phyloP scores from a whole-genome alignment of 2,888 invertebrate species.

The Dione juno region DNA sequence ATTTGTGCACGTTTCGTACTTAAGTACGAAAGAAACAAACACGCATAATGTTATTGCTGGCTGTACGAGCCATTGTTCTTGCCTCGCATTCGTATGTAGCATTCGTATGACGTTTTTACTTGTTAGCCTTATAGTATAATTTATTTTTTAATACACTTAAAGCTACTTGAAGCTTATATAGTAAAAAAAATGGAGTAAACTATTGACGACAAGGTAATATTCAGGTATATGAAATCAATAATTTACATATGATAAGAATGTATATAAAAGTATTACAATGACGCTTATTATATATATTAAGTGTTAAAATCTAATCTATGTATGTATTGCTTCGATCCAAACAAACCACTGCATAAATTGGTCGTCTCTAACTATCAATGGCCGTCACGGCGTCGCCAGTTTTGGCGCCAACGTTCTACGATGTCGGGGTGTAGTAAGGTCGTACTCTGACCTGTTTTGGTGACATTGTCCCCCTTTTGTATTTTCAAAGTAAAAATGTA shows the following conservation, averaged over 20 bases:
- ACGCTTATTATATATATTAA: too few relatives aligned
- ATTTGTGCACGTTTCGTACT: slow-evolving; percentile 46
- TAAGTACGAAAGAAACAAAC: slow-evolving; percentile 48
- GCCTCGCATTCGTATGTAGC: slow-evolving; percentile 20
- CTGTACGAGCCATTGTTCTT: slow-evolving; percentile 50
- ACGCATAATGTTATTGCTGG: slow-evolving; percentile 50
- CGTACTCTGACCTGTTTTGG: slow-evolving; percentile 63
- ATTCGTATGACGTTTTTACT: slow-evolving; percentile 33
- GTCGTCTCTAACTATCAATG: slow-evolving; percentile 55
- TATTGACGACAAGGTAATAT: too few relatives aligned
- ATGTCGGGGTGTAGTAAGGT: slow-evolving; percentile 62
- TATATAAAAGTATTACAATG: too few relatives aligned
- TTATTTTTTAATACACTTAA: neutral
- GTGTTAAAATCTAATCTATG: neutral
- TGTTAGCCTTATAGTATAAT: slow-evolving; percentile 30
- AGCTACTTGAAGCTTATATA: too few relatives aligned
- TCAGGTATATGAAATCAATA: too few relatives aligned
- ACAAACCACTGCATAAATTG: slow-evolving; percentile 42
- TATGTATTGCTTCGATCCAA: neutral
- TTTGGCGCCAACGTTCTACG: slow-evolving; percentile 74
- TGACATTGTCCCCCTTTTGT: slow-evolving; percentile 30
- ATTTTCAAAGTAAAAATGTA: neutral
- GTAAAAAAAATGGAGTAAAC: too few relatives aligned
- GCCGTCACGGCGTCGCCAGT: slow-evolving; percentile 69
- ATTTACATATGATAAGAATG: too few relatives aligned